phyloP scores from a whole-genome alignment of 2,113 vertebrate species.

The Nanger granti region DNA sequence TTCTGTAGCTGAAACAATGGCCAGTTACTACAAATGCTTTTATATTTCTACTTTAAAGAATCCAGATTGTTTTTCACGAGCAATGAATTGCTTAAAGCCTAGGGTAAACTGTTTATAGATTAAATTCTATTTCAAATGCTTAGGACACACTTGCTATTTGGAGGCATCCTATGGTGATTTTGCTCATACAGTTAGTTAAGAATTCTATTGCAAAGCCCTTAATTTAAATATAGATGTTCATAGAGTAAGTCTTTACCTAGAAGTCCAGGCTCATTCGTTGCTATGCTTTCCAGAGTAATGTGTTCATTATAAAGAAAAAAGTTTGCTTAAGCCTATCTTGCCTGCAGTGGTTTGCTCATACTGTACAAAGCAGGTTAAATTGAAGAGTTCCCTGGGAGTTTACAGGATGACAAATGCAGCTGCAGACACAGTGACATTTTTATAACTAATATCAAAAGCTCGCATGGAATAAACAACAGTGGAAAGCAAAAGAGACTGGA shows the following conservation, averaged over 20 bases:
- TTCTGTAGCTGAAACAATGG: neutral
- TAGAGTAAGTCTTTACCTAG: slow-evolving; percentile 1
- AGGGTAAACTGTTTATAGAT: slow-evolving; percentile 11
- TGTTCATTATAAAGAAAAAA: slow-evolving; percentile 24
- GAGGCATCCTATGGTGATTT: neutral
- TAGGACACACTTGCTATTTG: neutral
- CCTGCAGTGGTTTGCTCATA: neutral
- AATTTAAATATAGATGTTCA: slow-evolving; percentile 50
- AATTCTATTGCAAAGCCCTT: neutral
- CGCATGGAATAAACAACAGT: neutral
- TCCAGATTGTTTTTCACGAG: neutral
- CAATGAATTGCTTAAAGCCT: slow-evolving; percentile 6
- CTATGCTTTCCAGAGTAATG: neutral
- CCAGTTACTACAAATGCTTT: neutral
- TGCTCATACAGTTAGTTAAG: neutral
- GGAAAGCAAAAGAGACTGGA: slow-evolving; percentile 22
- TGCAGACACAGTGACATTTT: slow-evolving; percentile 17
- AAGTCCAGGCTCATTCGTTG: neutral
- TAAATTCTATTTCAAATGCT: slow-evolving; percentile 34
- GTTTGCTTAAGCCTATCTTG: slow-evolving; percentile 18
- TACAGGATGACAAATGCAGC: slow-evolving; percentile 14
- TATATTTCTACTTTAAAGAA: slow-evolving; percentile 36
- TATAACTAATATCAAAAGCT: slow-evolving; percentile 32
- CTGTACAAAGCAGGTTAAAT: neutral
- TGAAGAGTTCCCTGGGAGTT: slow-evolving; percentile 38